phyloP scores from a whole-genome alignment of 2,113 vertebrate genomes.

The Dendropsophus ebraccatus region DNA sequence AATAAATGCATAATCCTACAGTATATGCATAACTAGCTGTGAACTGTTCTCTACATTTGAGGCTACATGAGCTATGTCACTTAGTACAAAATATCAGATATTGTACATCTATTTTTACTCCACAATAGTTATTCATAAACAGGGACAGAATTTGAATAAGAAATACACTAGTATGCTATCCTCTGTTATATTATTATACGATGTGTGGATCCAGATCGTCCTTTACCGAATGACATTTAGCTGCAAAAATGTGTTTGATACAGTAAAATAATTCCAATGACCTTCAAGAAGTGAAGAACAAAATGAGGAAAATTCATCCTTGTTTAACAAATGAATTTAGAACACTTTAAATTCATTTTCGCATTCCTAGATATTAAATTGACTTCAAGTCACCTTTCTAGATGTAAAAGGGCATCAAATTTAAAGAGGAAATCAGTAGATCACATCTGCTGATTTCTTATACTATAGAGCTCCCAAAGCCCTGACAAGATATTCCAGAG shows the following conservation, averaged over 20 bases:
- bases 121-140: neutral
- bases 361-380: neutral
- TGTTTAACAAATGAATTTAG: neutral
- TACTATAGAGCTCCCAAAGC: no score
- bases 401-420: neutral
- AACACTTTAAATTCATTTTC: neutral
- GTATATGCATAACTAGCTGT: neutral
- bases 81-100: neutral
- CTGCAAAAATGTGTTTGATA: conserved; percentile 1
- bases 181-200: neutral
- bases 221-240: neutral
- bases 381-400: neutral
- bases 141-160: neutral
- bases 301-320: neutral
- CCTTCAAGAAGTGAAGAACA: neutral
- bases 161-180: neutral
- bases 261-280: neutral
- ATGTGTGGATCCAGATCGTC: neutral
- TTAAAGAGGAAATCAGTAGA: neutral
- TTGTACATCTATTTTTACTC: neutral
- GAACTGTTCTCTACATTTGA: neutral
- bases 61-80: neutral
- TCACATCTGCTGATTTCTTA: neutral
- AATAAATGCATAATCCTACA: neutral
- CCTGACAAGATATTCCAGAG: no score